Conservation (phyloP, 2,113 vertebrate species). For the Columba janthina region DNA sequence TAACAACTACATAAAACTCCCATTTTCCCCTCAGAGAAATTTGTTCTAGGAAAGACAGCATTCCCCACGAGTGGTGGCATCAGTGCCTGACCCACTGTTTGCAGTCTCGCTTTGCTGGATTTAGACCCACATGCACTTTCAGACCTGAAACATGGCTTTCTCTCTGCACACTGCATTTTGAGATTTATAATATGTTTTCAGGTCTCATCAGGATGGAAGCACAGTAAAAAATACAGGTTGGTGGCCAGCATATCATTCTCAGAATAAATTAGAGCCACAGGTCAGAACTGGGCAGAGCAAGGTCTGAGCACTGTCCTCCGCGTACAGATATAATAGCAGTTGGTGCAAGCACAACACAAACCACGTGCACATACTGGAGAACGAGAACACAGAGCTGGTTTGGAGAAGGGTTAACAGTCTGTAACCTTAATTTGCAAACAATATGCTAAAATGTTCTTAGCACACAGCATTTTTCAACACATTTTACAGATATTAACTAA, state of each 20-base stretch:
- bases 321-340: background rate
- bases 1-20: background rate
- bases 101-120: background rate
- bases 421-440: background rate
- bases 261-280: background rate
- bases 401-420: background rate
- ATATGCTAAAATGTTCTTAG: background rate
- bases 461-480: background rate
- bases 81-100: no score
- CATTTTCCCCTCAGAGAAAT: background rate
- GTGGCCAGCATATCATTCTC: background rate
- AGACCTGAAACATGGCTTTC: accelerated
- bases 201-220: background rate
- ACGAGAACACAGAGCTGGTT: background rate
- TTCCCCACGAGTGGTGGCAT: background rate
- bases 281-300: background rate
- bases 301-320: background rate
- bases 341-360: background rate
- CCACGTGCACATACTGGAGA: background rate
- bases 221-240: background rate
- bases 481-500: background rate
- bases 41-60: background rate
- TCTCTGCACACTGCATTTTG: background rate
- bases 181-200: background rate
- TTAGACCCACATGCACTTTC: background rate